These are phyloP conservation scores for Hydrozoanthus tunicans DNA, from an alignment of 64 coral and sea anemone genomes.

Conservation along the genomic window DNA sequence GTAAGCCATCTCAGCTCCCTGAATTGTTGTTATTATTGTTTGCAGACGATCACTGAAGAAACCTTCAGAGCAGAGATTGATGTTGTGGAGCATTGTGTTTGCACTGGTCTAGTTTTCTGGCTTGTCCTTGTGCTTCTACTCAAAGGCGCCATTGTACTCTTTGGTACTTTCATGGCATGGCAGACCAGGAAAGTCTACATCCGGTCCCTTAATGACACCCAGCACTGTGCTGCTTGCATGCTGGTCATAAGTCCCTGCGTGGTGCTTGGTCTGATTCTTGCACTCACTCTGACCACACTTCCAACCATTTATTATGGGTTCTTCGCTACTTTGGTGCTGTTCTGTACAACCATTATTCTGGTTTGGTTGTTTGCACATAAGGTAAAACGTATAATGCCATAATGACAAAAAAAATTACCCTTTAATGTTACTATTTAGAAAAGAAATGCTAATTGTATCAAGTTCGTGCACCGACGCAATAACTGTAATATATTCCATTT, in stretches of 20 bases:
- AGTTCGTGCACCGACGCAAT: too few species aligned
- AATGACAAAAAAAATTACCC: neutral
- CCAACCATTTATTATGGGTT: slow-evolving; percentile 76
- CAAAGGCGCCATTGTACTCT: slow-evolving; percentile 59
- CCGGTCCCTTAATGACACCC: slow-evolving; percentile 75
- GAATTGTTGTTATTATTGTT: neutral
- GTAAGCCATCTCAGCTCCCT: neutral
- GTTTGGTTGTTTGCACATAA: slow-evolving; percentile 73
- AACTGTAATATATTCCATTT: too few species aligned
- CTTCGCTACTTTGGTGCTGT: slow-evolving; percentile 43
- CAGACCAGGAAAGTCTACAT: slow-evolving; percentile 85
- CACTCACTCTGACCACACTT: slow-evolving; percentile 42
- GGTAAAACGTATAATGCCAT: slow-evolving; percentile 24
- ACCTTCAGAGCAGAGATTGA: slow-evolving; percentile 62
- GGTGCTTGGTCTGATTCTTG: slow-evolving; percentile 45
- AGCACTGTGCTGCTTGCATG: slow-evolving; percentile 80
- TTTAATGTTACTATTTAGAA: neutral
- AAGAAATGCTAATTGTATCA: too few species aligned
- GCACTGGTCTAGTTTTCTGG: slow-evolving; percentile 52
- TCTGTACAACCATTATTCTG: slow-evolving; percentile 77
- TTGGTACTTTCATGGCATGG: slow-evolving; percentile 83
- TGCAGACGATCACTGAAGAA: slow-evolving; percentile 80
- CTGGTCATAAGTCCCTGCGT: slow-evolving; percentile 51
- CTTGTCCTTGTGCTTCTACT: slow-evolving; percentile 52
- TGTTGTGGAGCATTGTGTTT: slow-evolving; percentile 69